Conservation (phyloP, 1,140 invertebrate genomes). For the Amphibalanus amphitrite region DNA sequence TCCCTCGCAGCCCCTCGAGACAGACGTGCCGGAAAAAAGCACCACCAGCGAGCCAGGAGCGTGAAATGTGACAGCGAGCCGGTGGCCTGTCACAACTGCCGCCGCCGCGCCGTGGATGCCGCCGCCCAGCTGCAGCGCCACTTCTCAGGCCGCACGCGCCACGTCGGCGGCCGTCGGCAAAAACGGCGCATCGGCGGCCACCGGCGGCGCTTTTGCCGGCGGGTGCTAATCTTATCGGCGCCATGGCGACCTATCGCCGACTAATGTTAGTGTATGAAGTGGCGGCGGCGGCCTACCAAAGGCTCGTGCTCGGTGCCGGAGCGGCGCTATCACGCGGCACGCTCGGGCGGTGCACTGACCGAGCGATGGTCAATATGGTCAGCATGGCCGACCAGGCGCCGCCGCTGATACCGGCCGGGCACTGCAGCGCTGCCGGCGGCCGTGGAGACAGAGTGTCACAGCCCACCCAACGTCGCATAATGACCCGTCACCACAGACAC, state of each 20-base stretch:
- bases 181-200: not conserved
- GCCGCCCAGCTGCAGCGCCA: no score
- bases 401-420: not conserved
- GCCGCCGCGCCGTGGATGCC: no score
- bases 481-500: no score
- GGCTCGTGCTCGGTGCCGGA: no score
- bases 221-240: not conserved
- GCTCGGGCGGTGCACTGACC: not conserved
- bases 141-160: not conserved
- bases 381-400: no score
- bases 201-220: no score
- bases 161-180: not conserved
- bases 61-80: not conserved
- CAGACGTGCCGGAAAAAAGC: not conserved
- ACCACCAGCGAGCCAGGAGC: not conserved
- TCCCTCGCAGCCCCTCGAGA: not conserved
- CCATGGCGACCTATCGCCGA: not conserved
- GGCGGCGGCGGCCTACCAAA: not conserved
- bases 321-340: not conserved
- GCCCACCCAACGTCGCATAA: no score
- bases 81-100: not conserved
- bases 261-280: slow-evolving; percentile 1
- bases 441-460: no score
- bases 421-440: no score
- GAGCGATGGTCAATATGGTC: not conserved